These are phyloP conservation scores for Alauda arvensis DNA, from an alignment of 2,797 vertebrate species.

Conservation along the genomic window DNA sequence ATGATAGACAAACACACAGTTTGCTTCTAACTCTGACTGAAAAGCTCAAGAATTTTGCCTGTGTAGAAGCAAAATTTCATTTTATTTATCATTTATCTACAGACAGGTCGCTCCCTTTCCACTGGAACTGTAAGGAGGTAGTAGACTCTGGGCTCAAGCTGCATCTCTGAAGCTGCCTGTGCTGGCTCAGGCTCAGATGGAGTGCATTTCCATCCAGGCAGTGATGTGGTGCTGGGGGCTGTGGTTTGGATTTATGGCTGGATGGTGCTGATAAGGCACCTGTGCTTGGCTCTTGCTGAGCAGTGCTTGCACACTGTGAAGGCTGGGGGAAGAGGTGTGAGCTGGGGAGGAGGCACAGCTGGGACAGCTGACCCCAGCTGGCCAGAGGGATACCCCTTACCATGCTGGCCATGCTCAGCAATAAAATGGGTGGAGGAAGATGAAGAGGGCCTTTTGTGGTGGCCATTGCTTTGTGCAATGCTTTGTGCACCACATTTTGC, in stretches of 20 bases:
- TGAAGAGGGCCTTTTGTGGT: neutral
- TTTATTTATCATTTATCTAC: neutral
- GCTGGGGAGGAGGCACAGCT: neutral
- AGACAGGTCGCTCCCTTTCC: neutral
- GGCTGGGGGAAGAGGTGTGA: neutral
- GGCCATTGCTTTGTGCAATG: neutral
- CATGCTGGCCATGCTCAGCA: neutral
- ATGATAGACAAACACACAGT: neutral
- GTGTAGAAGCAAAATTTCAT: neutral
- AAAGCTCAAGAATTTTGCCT: neutral
- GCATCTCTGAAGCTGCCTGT: fast-evolving
- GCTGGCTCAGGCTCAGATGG: neutral
- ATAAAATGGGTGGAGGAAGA: neutral
- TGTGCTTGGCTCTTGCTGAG: neutral
- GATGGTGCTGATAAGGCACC: no score
- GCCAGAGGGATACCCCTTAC: neutral
- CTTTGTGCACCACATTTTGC: no score
- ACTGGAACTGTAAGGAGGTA: neutral
- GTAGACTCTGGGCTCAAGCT: neutral
- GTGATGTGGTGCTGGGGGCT: neutral
- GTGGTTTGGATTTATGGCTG: neutral
- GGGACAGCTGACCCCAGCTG: neutral
- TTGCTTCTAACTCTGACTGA: neutral
- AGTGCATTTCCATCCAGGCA: fast-evolving
- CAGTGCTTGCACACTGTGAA: no score